These are phyloP conservation scores for Pitta sordida DNA, from an alignment of 2,113 vertebrate species.

Conservation along the genomic window DNA sequence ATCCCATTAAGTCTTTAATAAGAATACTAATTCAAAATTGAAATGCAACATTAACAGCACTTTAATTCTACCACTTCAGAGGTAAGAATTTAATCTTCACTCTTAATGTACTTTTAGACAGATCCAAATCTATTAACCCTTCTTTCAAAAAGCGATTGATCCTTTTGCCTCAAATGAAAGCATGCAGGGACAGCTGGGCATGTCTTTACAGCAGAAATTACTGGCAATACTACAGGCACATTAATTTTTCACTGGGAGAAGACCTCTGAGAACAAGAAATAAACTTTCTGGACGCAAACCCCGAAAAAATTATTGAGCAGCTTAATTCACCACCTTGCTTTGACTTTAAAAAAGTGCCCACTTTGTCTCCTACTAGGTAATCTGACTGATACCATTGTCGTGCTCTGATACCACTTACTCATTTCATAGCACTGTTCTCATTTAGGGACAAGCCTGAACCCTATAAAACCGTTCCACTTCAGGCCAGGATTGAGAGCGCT, in stretches of 20 bases:
- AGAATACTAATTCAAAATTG: slow-evolving; percentile 10
- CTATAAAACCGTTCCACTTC: background rate
- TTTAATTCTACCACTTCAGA: background rate
- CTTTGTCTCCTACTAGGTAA: background rate
- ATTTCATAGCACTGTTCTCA: background rate
- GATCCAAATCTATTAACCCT: background rate
- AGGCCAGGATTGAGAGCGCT: background rate
- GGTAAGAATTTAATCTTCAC: background rate
- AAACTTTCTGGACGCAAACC: background rate
- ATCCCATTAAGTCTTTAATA: background rate
- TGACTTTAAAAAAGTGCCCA: background rate
- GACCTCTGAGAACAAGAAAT: background rate
- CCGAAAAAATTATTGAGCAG: background rate
- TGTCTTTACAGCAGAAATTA: background rate
- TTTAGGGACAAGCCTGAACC: background rate
- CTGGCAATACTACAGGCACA: background rate
- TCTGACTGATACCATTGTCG: background rate
- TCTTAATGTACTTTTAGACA: background rate
- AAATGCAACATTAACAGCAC: background rate
- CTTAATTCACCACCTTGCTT: background rate
- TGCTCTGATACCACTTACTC: background rate
- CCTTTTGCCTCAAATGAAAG: background rate
- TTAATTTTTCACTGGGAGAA: background rate
- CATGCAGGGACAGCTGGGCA: background rate
- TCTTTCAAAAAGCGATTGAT: background rate